Percentiles rank a stretch among this genome's conserved stretches.
phyloP scores from a whole-genome alignment of 2,113 vertebrate genomes.

The Xiphophorus couchianus region DNA sequence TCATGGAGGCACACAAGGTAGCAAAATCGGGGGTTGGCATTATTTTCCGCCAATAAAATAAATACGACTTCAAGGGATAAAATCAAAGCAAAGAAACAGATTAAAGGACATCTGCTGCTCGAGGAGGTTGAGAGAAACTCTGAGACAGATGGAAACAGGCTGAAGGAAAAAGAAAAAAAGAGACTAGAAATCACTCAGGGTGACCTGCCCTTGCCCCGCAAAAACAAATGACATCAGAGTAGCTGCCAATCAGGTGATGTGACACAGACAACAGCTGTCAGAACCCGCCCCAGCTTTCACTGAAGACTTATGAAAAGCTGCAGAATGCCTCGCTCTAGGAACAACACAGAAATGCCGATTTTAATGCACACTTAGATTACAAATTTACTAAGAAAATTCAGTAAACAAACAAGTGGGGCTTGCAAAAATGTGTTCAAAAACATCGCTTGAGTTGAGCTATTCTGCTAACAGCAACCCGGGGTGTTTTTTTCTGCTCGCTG shows the following conservation, averaged over 20 bases:
- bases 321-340: background rate
- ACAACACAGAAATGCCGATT: background rate
- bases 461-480: slow-evolving; percentile 11
- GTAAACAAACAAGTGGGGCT: background rate
- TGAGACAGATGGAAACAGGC: slow-evolving; percentile 3
- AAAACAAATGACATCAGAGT: slow-evolving; percentile 76
- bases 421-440: background rate
- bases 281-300: slow-evolving; percentile 22
- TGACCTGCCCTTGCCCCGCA: slow-evolving; percentile 49
- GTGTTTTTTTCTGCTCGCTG: background rate
- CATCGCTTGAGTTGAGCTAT: slow-evolving; percentile 21
- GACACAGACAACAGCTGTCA: slow-evolving; percentile 41
- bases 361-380: background rate
- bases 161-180: slow-evolving; percentile 7
- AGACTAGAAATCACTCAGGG: slow-evolving; percentile 38
- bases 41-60: slow-evolving; percentile 1
- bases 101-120: slow-evolving; percentile 19
- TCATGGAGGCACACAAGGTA: background rate
- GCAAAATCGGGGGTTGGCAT: background rate
- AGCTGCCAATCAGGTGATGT: slow-evolving; percentile 69
- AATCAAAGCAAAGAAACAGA: slow-evolving; percentile 1
- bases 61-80: background rate
- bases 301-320: slow-evolving; percentile 6
- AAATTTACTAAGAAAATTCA: background rate
- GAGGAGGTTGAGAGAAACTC: slow-evolving; percentile 13